Evolutionary conservation across 2,797 vertebrate genomes (phyloP), one percentile per base, ranked within the genome.

Genomic region (Enteromius argenteus): DNA sequence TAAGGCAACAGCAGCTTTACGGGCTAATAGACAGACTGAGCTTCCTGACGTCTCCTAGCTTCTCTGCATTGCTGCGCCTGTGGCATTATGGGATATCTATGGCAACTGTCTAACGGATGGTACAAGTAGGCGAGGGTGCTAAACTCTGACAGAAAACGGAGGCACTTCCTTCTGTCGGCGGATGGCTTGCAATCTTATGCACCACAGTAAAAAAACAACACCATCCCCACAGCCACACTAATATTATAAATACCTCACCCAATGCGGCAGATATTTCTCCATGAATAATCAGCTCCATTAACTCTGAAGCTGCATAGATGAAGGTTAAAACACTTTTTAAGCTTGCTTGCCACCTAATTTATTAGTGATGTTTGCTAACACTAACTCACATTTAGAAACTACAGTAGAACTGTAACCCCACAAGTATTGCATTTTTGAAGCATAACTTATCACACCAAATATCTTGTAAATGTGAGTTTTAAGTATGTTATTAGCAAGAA

Each of bases 71-170:
- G 86, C 85, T 81, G 42, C 10, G 58, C 44, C 66, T 39, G 73
- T 84, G 81, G 68, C 49, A 56, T 80, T 66, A 75, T 75, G 80
- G 83, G 91, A 92, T 95, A 94, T 94, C 93, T 95, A 94, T 94
- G 94, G 94, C 92, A 93, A 93, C 92, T 91, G 89, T 88, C 89
- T 92, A 91, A 92, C 92, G 93, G 91, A 91, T 93, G 91, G 88
- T 87, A 92, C 88, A 91, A 92, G 89, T 93, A 91, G 93, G 93
- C 82, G 92, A 94, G 90, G 87, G 91, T 90, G 92, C 90, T 91
- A 94, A 92, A 87, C 89, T 92, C 87, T 86, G 85, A 90, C 72
- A 80, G 86, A 89, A 86, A 83, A 56, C 53, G 10, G 68, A 79
- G 72, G 37, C 83, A 53, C 75, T 71, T 86, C 80, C 77, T 39